A percentile compares a stretch with the other conserved stretches of the same genome.
Evolutionary conservation across 2,113 vertebrate genomes (phyloP).

Genomic region (Origma solitaria): DNA sequence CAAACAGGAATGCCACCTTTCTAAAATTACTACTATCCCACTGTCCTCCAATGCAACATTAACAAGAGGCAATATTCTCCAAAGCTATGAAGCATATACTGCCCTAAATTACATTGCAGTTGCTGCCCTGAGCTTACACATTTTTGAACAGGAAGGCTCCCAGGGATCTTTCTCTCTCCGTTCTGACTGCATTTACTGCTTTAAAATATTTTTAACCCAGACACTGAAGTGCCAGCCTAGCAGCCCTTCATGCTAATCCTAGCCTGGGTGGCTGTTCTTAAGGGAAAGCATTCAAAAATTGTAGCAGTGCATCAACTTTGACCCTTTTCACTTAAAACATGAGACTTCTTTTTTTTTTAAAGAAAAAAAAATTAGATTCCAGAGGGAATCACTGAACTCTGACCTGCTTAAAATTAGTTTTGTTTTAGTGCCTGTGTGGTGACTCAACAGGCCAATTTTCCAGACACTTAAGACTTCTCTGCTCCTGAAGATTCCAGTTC

Average conservation of each 20-base stretch:
- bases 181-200: slow-evolving; percentile 70
- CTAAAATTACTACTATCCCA: slow-evolving; percentile 71
- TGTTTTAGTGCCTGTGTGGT: slow-evolving; percentile 77
- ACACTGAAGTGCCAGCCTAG: slow-evolving; percentile 70
- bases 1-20: slow-evolving; percentile 70
- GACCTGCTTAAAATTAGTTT: slow-evolving; percentile 85
- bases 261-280: slow-evolving; percentile 74
- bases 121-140: slow-evolving; percentile 68
- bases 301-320: slow-evolving; percentile 76
- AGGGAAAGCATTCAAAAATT: slow-evolving; percentile 80
- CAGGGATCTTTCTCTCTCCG: slow-evolving; percentile 61
- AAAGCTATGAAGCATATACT: slow-evolving; percentile 73
- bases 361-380: slow-evolving; percentile 68
- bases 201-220: slow-evolving; percentile 80
- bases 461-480: slow-evolving; percentile 73
- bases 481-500: slow-evolving; percentile 75
- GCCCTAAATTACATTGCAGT: slow-evolving; percentile 75
- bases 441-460: slow-evolving; percentile 79
- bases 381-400: slow-evolving; percentile 80
- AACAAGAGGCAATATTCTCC: slow-evolving; percentile 74
- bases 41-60: slow-evolving; percentile 68
- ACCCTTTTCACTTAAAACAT: slow-evolving; percentile 79
- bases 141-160: slow-evolving; percentile 73
- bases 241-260: slow-evolving; percentile 73
- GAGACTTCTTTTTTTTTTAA: slow-evolving; percentile 54